These are phyloP conservation scores for Menidia beryllina DNA, from an alignment of 2,113 vertebrate genomes.

Conservation along the genomic window DNA sequence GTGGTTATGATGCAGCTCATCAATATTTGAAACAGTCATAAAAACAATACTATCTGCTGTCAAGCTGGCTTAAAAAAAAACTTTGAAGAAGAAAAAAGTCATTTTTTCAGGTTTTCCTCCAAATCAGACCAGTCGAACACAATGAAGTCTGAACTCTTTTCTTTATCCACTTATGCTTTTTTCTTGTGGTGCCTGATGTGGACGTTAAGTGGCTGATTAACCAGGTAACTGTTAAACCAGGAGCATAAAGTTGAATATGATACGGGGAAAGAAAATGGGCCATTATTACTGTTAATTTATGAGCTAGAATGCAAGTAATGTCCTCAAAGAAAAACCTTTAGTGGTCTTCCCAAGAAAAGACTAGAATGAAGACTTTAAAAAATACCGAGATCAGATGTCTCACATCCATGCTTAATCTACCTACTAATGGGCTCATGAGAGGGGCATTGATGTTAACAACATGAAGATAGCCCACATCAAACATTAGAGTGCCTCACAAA, in stretches of 20 bases:
- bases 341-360: conserved; percentile 17
- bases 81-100: too few relatives aligned
- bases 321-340: conserved; percentile 49
- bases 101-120: too few relatives aligned
- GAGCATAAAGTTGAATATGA: background rate
- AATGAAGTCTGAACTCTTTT: too few relatives aligned
- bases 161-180: too few relatives aligned
- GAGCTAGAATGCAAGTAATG: conserved; percentile 20
- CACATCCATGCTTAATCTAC: background rate
- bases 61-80: too few relatives aligned
- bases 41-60: too few relatives aligned
- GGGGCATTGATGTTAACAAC: conserved; percentile 2
- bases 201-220: too few relatives aligned
- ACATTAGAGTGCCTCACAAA: too few relatives aligned
- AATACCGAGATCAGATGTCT: too few relatives aligned
- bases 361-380: background rate
- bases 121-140: too few relatives aligned
- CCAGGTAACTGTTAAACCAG: conserved; percentile 2
- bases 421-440: background rate
- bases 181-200: too few relatives aligned
- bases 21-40: too few relatives aligned
- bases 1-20: background rate
- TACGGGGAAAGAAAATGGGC: conserved; percentile 24
- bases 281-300: conserved; percentile 22
- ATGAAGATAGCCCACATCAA: background rate